These are phyloP conservation scores for Orussus abietinus DNA, from an alignment of 1,140 invertebrate genomes.

Conservation along the genomic window DNA sequence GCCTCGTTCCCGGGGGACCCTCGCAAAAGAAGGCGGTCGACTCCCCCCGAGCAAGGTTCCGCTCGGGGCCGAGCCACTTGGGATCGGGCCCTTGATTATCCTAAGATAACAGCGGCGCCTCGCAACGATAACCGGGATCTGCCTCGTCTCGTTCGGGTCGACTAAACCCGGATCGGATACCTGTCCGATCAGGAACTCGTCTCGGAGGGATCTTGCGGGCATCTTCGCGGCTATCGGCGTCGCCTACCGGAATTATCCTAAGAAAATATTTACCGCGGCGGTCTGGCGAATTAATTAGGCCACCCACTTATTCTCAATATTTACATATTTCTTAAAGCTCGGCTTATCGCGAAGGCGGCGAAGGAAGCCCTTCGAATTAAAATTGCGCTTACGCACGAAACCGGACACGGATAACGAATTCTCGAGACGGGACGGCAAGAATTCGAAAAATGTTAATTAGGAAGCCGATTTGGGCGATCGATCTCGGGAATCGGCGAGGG, in stretches of 20 bases:
- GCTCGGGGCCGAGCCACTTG: constrained; percentile 38
- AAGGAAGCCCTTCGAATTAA: no score
- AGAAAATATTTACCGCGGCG: constrained; percentile 23
- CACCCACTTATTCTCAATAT: no score
- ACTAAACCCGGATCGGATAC: constrained; percentile 42
- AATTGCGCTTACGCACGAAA: no score
- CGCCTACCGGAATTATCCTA: constrained; percentile 25
- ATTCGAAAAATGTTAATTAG: no score
- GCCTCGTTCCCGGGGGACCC: background rate
- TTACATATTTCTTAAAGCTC: no score
- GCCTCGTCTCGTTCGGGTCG: constrained; percentile 34
- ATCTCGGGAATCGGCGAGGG: constrained; percentile 26
- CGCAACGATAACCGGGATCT: constrained; percentile 47
- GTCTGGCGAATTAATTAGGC: no score
- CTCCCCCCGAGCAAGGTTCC: constrained; percentile 14
- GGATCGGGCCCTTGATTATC: constrained; percentile 48
- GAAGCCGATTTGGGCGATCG: no score
- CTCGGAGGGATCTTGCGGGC: constrained; percentile 39
- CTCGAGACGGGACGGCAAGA: no score
- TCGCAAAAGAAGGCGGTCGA: constrained; percentile 29
- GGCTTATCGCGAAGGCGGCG: no score
- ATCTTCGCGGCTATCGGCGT: constrained; percentile 18
- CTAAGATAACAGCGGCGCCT: constrained; percentile 45
- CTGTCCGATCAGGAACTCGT: constrained; percentile 43
- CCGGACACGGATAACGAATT: no score